phyloP scores from a whole-genome alignment of 2,888 invertebrate genomes.

The Chrysina gloriosa region DNA sequence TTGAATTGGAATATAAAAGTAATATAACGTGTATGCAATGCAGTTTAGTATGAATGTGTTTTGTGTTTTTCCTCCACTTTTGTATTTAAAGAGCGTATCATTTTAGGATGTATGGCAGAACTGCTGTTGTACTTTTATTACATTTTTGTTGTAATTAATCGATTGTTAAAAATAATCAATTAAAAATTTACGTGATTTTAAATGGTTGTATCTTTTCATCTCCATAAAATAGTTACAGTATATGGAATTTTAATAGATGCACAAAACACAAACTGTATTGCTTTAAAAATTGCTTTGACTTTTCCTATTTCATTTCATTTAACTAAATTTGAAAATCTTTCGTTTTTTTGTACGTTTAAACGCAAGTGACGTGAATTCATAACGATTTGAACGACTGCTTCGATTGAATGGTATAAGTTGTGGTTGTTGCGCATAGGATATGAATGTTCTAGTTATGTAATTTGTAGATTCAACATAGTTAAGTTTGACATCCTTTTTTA shows the following conservation, averaged over 20 bases:
- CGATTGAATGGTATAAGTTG: conserved; percentile 32
- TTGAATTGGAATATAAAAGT: conserved; percentile 44
- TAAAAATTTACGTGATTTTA: conserved; percentile 35
- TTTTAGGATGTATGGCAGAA: conserved; percentile 33
- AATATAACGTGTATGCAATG: conserved; percentile 51
- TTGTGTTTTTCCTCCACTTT: conserved; percentile 54
- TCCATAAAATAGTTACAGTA: conserved; percentile 6
- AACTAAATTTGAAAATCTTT: conserved; percentile 1
- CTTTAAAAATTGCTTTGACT: conserved; percentile 4
- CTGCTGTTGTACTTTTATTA: conserved; percentile 24
- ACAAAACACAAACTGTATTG: conserved; percentile 43
- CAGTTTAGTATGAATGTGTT: conserved; percentile 57
- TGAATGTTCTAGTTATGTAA: conserved; percentile 50
- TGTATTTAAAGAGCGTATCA: conserved; percentile 12
- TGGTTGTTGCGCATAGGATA: conserved; percentile 43
- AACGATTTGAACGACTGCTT: conserved; percentile 34
- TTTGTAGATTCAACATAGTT: conserved; percentile 47
- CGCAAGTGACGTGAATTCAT: conserved; percentile 35
- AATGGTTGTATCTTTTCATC: conserved; percentile 10
- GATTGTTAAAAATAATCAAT: conserved; percentile 24
- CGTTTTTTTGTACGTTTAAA: conserved; percentile 17
- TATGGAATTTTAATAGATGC: conserved; percentile 18
- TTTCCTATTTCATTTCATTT: conserved; percentile 12
- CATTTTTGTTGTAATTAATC: conserved; percentile 36
- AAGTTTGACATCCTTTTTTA: conserved; percentile 46